Conservation (phyloP, 1,140 invertebrate species). For the Papilio polyxenes region DNA sequence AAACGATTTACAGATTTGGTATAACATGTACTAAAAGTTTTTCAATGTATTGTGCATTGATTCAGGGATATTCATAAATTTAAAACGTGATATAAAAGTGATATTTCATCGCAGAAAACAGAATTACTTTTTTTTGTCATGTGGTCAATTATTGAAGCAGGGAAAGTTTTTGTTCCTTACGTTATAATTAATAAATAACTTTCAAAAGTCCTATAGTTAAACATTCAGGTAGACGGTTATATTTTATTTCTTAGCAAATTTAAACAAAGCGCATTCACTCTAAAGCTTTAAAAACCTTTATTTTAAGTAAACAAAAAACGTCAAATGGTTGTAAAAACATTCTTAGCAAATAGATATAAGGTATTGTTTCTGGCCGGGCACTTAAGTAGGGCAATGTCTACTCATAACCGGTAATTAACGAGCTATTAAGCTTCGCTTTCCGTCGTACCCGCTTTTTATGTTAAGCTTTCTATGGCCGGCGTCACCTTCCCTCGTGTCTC, state of each 20-base stretch:
- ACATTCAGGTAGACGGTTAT: not conserved
- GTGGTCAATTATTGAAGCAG: not conserved
- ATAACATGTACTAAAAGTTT: not conserved
- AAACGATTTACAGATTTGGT: not conserved
- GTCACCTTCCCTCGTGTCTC: conserved; percentile 22
- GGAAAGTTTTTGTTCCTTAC: not conserved
- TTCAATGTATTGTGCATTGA: not conserved
- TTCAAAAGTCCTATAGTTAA: not conserved
- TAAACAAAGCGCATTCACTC: not conserved
- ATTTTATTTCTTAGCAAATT: not conserved
- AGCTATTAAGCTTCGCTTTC: conserved; percentile 36
- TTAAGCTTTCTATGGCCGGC: conserved; percentile 31
- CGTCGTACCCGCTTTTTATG: conserved; percentile 29
- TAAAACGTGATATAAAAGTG: not conserved
- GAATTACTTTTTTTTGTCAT: not conserved
- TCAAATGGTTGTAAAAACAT: conserved; percentile 19
- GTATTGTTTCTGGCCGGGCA: conserved; percentile 26
- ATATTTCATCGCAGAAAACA: not conserved
- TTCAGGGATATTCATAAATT: not conserved
- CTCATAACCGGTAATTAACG: conserved; percentile 37
- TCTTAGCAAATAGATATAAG: conserved; percentile 26
- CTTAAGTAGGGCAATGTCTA: conserved; percentile 35
- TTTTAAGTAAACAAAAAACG: conserved; percentile 23
- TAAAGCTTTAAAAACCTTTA: not conserved
- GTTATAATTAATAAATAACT: not conserved